phyloP scores from a whole-genome alignment of 2,797 vertebrate species.

The Cynodonichthys magdalenae region DNA sequence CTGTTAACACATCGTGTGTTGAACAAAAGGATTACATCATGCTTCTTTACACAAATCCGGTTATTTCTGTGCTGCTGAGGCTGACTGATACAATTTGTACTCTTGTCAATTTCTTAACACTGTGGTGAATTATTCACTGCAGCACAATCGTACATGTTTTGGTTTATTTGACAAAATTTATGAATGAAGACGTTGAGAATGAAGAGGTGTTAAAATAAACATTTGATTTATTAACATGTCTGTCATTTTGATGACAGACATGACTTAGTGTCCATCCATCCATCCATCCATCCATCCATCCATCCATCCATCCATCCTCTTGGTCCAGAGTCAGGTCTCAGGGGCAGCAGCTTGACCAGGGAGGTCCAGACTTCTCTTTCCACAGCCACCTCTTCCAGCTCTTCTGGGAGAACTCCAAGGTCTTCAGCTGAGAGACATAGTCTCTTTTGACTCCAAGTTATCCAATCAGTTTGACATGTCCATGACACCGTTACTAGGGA shows the following conservation, averaged over 20 bases:
- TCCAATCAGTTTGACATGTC: no score
- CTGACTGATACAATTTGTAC: not conserved
- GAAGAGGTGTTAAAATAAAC: not conserved
- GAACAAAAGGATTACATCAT: constrained; percentile 30
- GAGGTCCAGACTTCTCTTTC: no score
- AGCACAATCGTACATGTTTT: constrained; percentile 9
- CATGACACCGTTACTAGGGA: no score
- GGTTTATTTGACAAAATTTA: constrained; percentile 1
- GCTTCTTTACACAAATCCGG: constrained; percentile 6
- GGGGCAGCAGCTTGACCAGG: no score
- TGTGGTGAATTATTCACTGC: constrained; percentile 33
- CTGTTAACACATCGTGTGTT: constrained; percentile 23
- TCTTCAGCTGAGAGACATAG: no score
- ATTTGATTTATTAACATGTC: constrained; percentile 4
- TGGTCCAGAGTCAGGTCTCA: no score
- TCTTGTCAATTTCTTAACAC: not conserved
- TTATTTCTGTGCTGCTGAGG: constrained; percentile 11
- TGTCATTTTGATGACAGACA: not conserved
- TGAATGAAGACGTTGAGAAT: constrained; percentile 6
- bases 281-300: no score
- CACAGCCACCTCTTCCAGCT: no score
- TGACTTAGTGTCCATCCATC: no score
- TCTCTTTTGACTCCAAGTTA: no score
- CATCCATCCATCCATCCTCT: no score
- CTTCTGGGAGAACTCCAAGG: no score